phyloP scores from a whole-genome alignment of 2,113 vertebrate species.

The Cheilinus undulatus region DNA sequence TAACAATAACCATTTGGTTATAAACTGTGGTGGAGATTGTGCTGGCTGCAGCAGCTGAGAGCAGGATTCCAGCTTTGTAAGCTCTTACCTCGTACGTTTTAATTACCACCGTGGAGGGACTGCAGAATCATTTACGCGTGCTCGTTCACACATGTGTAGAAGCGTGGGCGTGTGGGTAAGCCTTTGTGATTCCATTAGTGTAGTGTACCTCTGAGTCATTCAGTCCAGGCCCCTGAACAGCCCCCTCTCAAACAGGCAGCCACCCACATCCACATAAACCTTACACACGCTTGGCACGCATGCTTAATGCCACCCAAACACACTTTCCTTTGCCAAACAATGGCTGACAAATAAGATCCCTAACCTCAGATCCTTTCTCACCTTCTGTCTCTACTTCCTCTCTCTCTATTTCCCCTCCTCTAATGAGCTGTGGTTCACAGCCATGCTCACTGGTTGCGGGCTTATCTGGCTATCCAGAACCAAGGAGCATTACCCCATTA shows the following conservation, averaged over 20 bases:
- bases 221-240: constrained; percentile 17
- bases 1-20: constrained; percentile 28
- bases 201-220: constrained; percentile 40
- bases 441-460: constrained; percentile 39
- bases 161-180: background rate
- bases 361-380: constrained; percentile 23
- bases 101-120: constrained; percentile 36
- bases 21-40: constrained; percentile 1
- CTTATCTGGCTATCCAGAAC: constrained; percentile 58
- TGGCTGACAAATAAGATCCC: constrained; percentile 29
- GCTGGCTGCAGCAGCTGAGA: constrained; percentile 7
- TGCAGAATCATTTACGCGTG: constrained; percentile 5
- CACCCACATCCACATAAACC: constrained; percentile 26
- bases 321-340: constrained; percentile 13
- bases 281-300: constrained; percentile 14
- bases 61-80: constrained; percentile 12
- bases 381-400: background rate
- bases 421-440: constrained; percentile 60
- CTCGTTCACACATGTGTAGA: background rate
- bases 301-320: background rate
- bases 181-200: constrained; percentile 33
- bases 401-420: constrained; percentile 1
- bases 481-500: constrained; percentile 63
- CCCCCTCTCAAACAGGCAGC: constrained; percentile 11
- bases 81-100: constrained; percentile 14